Base-by-base conservation (phyloP, 2,888 invertebrate species). In the Emmelina monodactyla region DNA sequence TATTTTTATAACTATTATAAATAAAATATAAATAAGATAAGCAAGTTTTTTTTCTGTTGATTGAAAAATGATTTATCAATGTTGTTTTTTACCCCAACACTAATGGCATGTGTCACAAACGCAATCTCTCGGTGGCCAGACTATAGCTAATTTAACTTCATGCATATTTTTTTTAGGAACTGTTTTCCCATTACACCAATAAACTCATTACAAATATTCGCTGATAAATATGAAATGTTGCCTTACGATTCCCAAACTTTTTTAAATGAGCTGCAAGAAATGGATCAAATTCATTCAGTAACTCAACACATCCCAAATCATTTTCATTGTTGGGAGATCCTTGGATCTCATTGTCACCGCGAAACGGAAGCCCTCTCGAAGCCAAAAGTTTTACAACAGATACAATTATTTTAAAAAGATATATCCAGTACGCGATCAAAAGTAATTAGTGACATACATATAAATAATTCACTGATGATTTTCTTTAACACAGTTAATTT, bases 131-230 rank as follows among this genome's bases (percentile, higher is more conserved):
- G n/a, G n/a, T n/a, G n/a, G n/a, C n/a, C n/a, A n/a, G n/a, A n/a
- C n/a, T n/a, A n/a, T 50, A 29, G 39, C 42, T 42, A 36, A 39
- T 45, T 42, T 50, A 36, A 58, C 31, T 49, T 56, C 51, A 28
- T 42, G 38, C 9, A 52, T 16, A 43, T 54, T 52, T 22, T 15
- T 43, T 44, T 46, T 31, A 38, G 22, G 14, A 51, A 46, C 33
- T 48, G 44, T 34, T 49, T 33, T 41, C 42, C 48, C 49, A 58
- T 56, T 38, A 55, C 28, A 7, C 50, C 37, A 45, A 53, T 51
- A 43, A 57, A 53, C 42, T 58, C 51, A 34, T 55, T 47, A 43
- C 53, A 51, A 14, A 50, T 56, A 39, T 45, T 53, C 11, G 45
- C 46, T 34, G 45, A 33, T 14, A 33, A 33, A 33, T 12, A 12